Base-by-base conservation (phyloP, 2,888 invertebrate genomes). In the Baccha elongata region DNA sequence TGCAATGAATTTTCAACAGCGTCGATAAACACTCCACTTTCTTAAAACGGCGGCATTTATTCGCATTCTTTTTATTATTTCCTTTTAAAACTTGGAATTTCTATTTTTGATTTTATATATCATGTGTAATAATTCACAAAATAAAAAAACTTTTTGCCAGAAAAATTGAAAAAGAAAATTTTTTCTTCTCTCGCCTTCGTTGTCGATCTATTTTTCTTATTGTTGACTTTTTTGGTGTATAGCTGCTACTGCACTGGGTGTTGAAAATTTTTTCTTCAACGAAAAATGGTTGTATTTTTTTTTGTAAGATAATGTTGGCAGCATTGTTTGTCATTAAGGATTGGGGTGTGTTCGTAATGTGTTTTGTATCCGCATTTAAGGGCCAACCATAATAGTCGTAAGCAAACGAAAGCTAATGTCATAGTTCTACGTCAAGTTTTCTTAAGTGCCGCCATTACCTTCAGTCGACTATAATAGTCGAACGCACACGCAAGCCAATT, bases 1-100 rank as follows among this genome's bases (percentile, higher is more conserved):
- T 88, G 88, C 89, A 89, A 86, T 88, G 88, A 88, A 89, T 88
- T 87, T 89, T 89, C 87, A 89, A 89, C 72, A 72, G 83, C 78
- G 83, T 83, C 72, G 83, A 83, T 40, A 78, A 83, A 68, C 76
- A 83, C 83, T 83, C 83, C 83, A 76, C 72, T 73, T 58, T 76
- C 55, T 73, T 68, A 83, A 73, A 83, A 71, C 76, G 78, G 76
- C 83, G 76, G 58, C 83, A 83, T 83, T 78, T 83, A 78, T 83
- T 76, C 42, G 83, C 83, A 83, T 83, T 64, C 72, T 83, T 76
- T n/a, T 83, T 72, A 2, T 40, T 15, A 58, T 67, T 62, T 46
- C 53, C 76, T 58, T 50, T 21, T 58, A 42, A 10, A 29, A 60
- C 35, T 55, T 44, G 17, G 60, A 52, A 72, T 72, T 48, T 6